phyloP scores from a whole-genome alignment of 2,888 invertebrate genomes.

The Drosophila peninsularis region DNA sequence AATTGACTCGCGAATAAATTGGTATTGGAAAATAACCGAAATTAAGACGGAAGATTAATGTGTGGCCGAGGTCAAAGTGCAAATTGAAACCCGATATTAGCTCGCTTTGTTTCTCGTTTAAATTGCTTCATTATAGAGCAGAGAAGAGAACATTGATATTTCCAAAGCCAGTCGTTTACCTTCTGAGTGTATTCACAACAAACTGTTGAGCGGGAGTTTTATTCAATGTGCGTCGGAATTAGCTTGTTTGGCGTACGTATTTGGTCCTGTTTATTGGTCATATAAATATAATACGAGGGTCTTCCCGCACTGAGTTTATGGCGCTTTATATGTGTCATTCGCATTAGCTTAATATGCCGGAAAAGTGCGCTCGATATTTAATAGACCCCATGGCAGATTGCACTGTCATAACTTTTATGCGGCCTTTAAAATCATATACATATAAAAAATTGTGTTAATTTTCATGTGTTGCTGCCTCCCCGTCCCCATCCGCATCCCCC shows the following conservation, averaged over 20 bases:
- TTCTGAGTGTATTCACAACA: not conserved
- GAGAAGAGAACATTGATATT: not conserved
- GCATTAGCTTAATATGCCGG: conserved; percentile 74
- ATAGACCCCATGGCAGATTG: conserved; percentile 52
- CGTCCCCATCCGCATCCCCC: not conserved
- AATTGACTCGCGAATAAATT: conserved; percentile 18
- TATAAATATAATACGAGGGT: conserved; percentile 69
- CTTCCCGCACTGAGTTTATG: conserved; percentile 47
- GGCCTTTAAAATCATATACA: conserved; percentile 74
- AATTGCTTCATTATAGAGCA: not conserved
- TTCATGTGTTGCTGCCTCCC: conserved; percentile 66
- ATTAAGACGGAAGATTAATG: conserved; percentile 53
- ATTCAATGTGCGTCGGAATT: conserved; percentile 35
- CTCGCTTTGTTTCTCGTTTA: not conserved
- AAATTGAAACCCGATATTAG: conserved; percentile 48
- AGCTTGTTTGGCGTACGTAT: conserved; percentile 52
- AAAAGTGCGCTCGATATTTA: conserved; percentile 63
- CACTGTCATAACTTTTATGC: conserved; percentile 73
- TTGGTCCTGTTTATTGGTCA: conserved; percentile 67
- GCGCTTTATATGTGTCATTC: conserved; percentile 52
- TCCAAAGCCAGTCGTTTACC: not conserved
- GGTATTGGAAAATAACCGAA: conserved; percentile 16
- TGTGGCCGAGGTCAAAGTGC: not conserved
- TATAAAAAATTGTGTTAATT: conserved; percentile 78
- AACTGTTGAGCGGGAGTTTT: conserved; percentile 37